Conservation (phyloP, 2,797 vertebrate species). For the Vultur gryphus region DNA sequence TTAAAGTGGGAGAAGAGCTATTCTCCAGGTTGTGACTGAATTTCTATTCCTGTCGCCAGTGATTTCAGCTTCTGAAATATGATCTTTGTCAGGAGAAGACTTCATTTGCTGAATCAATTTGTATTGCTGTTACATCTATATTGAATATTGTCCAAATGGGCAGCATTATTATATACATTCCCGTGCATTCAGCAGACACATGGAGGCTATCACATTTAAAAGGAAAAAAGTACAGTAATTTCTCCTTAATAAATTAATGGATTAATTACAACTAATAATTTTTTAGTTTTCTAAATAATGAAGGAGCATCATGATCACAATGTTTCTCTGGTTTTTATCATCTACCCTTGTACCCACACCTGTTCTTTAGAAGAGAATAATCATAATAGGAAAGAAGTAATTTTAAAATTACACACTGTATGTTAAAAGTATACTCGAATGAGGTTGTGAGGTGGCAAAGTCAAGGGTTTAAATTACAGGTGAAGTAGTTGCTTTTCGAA, state of each 20-base stretch:
- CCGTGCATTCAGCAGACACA: background rate
- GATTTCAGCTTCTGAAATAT: background rate
- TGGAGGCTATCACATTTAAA: background rate
- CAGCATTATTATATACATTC: background rate
- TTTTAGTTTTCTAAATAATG: background rate
- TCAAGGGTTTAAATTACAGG: background rate
- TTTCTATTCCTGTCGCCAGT: background rate
- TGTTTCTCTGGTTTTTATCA: background rate
- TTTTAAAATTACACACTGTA: background rate
- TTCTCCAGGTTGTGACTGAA: background rate
- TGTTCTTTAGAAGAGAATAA: background rate
- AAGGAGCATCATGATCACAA: background rate
- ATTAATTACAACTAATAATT: background rate
- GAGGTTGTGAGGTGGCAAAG: background rate
- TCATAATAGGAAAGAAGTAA: background rate
- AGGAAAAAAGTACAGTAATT: background rate
- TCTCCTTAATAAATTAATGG: background rate
- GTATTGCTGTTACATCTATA: background rate
- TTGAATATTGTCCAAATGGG: background rate
- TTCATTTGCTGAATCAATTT: background rate
- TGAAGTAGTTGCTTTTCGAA: background rate
- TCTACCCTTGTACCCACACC: background rate
- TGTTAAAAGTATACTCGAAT: background rate
- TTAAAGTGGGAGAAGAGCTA: background rate
- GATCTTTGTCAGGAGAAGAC: background rate